phyloP scores from a whole-genome alignment of 2,888 invertebrate species.

The Leucoptera coffeella region DNA sequence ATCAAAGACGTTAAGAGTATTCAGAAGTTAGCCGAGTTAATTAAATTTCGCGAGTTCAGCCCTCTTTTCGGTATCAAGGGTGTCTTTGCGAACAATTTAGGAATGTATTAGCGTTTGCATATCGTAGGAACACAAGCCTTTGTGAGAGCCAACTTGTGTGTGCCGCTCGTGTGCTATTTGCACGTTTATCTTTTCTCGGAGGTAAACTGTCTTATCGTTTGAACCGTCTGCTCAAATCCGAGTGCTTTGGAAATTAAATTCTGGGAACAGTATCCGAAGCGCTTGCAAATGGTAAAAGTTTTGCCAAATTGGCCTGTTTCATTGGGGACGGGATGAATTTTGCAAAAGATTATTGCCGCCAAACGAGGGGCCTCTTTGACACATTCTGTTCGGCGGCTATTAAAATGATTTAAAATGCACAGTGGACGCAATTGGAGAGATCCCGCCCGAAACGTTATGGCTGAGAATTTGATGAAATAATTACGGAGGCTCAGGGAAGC shows the following conservation, averaged over 20 bases:
- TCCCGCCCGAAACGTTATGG: conserved; percentile 23
- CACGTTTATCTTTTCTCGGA: no score
- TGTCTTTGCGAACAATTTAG: conserved; percentile 40
- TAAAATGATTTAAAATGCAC: conserved; percentile 51
- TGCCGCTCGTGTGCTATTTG: no score
- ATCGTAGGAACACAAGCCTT: conserved; percentile 32
- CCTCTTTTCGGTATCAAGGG: conserved; percentile 43
- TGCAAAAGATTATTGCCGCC: conserved; percentile 20
- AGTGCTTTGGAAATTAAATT: no score
- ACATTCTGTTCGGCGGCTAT: conserved; percentile 18
- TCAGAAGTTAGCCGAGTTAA: conserved; percentile 52
- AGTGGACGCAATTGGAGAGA: conserved; percentile 34
- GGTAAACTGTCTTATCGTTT: no score
- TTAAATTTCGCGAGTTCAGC: conserved; percentile 44
- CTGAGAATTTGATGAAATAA: conserved; percentile 36
- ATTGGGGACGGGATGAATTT: conserved; percentile 4
- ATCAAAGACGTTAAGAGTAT: conserved; percentile 52
- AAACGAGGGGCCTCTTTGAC: conserved; percentile 20
- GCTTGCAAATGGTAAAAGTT: no score
- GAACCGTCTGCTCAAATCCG: no score
- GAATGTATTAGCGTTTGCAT: conserved; percentile 39
- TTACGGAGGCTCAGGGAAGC: conserved; percentile 26
- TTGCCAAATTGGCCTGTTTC: not conserved
- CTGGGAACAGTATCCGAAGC: no score
- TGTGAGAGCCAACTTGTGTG: no score